Base-by-base conservation (phyloP, 1,140 invertebrate species). In the Drosophila orosa region DNA sequence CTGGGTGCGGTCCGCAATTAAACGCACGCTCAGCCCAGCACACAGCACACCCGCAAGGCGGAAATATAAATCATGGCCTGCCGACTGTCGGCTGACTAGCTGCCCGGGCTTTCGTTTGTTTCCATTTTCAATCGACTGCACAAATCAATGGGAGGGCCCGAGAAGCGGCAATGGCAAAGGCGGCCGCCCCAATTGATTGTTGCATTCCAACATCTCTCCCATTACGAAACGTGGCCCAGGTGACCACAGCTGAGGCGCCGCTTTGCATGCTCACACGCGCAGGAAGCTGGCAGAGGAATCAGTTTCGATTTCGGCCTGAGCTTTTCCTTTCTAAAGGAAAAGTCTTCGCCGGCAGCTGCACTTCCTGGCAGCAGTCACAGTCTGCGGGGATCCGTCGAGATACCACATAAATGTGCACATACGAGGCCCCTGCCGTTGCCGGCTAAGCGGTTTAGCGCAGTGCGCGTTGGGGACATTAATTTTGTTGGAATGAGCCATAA, bases 281-380 rank as follows among this genome's bases (percentile, higher is more conserved):
- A 74, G 69, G 72, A 77, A 81, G 42, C 55, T 33, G 12, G 19
- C 54, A 42, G 44, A 33, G 35, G 45, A 39, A 52, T 66, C 35
- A 33, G 45, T 42, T 48, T 39, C n/a, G n/a, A 31, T 55, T 44
- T 44, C 40, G 56, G 35, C 56, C 15, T 52, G 39, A 42, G 55
- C 66, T 60, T 68, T 82, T 65, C 63, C 80, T 82, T 83, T 78
- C 63, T 45, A 83, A 74, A 58, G 39, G n/a, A 61, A 71, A 58
- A 57, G 60, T 35, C 33, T 33, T 7, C 17, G 31, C n/a, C 8
- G 19, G 24, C 60, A 39, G 67, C 44, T 22, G 73, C 56, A 47
- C 67, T 82, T 82, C 79, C 78, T 77, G 67, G 27, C n/a, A 62
- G 24, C 37, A 47, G 17, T 35, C 19, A 1, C 17, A 33, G 29